A percentile compares a stretch with the other conserved stretches of the same genome.
Conservation (phyloP, 2,113 vertebrate genomes). For the Macaca fascicularis region T2T-MFA8v1.1 NC_088384.1:74925001-74925500, state of each 20-base stretch:
- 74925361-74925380: constrained; percentile 12
- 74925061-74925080: not conserved
- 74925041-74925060: not conserved
- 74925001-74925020: not conserved
- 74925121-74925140: not conserved
- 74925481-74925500: constrained; percentile 70
- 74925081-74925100: not conserved
- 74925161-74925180: constrained; percentile 38
- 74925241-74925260: constrained; percentile 65
- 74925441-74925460: constrained; percentile 20
- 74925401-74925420: constrained; percentile 42
- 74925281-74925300: constrained; percentile 64
- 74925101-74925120: constrained; percentile 4
- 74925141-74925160: not conserved
- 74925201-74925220: constrained; percentile 68
- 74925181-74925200: constrained; percentile 51
- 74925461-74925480: constrained; percentile 13
- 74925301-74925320: constrained; percentile 1
- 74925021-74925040: not conserved
- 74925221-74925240: constrained; percentile 71
- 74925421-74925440: not conserved
- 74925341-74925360: not conserved
- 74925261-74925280: constrained; percentile 51
- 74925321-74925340: not conserved
- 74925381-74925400: not conserved